Base-by-base conservation (phyloP, 2,113 vertebrate species). In the Reinhardtius hippoglossoides region DNA sequence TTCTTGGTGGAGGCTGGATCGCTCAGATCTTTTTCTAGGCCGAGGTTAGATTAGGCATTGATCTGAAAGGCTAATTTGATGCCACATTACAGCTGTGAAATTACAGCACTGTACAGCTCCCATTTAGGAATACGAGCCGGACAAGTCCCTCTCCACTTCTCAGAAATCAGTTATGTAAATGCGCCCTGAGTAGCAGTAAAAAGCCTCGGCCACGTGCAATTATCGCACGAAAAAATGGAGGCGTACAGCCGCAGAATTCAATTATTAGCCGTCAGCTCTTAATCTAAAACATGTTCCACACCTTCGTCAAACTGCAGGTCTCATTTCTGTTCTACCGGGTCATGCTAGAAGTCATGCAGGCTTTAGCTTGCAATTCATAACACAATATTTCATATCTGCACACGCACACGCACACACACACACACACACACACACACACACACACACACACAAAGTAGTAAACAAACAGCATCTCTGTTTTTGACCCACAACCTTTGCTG, bases 31-130 rank as follows among this genome's bases (percentile, higher is more conserved):
- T 83, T 83, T 90, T 82, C 74, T 79, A 68, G 87, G 88, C 74
- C 50, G 82, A 88, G 90, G 92, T 92, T 90, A 92, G 90, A 92
- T 94, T 83, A 92, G 82, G 76, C 80, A 74, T 85, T 92, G 89
- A 92, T 90, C 87, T 92, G 88, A 92, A 91, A 91, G 91, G 87
- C 86, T 91, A 87, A 94, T 91, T 92, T 92, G 88, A 92, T 91
- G 88, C 81, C 76, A 88, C 80, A 89, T 93, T 92, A 91, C 78
- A 84, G 86, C 89, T 90, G 87, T 80, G 89, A 92, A 93, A 93
- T 92, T 82, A 84, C 88, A 83, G 65, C 71, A 76, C 73, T 83
- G 77, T 69, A 65, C 13, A 74, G 76, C 73, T 87, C 64, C 71
- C 80, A 60, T 88, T 84, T 76, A 84, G 85, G 67, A 68, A 66